Percentiles rank a stretch among this genome's conserved stretches.
Conservation (phyloP, 2,888 invertebrate species). For the Noctua janthe region DNA sequence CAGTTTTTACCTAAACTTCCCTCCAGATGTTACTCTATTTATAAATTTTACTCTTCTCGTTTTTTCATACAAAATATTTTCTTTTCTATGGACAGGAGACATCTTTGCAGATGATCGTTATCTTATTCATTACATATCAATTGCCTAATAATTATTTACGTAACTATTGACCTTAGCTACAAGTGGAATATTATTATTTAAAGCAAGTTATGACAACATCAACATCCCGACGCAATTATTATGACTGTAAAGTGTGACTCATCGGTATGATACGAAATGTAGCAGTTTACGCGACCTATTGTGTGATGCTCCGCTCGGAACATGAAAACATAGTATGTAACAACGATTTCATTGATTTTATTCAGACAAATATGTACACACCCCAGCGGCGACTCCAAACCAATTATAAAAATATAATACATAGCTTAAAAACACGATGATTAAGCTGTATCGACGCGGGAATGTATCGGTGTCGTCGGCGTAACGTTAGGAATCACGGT, state of each 20-base stretch:
- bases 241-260: slow-evolving; percentile 55
- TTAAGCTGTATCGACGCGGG: slow-evolving; percentile 78
- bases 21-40: slow-evolving; percentile 65
- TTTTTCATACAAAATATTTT: slow-evolving; percentile 64
- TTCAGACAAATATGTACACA: slow-evolving; percentile 83
- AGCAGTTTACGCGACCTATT: slow-evolving; percentile 40
- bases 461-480: slow-evolving; percentile 75
- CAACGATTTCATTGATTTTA: slow-evolving; percentile 79
- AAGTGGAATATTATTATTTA: slow-evolving; percentile 60
- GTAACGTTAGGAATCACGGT: slow-evolving; percentile 76
- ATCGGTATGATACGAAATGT: slow-evolving; percentile 25
- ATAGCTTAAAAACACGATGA: slow-evolving; percentile 85
- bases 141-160: slow-evolving; percentile 60
- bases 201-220: slow-evolving; percentile 59
- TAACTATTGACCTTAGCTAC: slow-evolving; percentile 53
- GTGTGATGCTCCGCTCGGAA: slow-evolving; percentile 73
- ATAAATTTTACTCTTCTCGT: slow-evolving; percentile 67
- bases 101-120: slow-evolving; percentile 61
- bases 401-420: slow-evolving; percentile 84
- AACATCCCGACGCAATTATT: slow-evolving; percentile 39
- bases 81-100: slow-evolving; percentile 68
- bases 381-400: slow-evolving; percentile 75
- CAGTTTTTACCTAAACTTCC: slow-evolving; percentile 65
- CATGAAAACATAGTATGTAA: slow-evolving; percentile 73
- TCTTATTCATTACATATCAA: slow-evolving; percentile 66